These are phyloP conservation scores for Sarcophaga bullata DNA, from an alignment of 1,140 invertebrate species.

Conservation along the genomic window DNA sequence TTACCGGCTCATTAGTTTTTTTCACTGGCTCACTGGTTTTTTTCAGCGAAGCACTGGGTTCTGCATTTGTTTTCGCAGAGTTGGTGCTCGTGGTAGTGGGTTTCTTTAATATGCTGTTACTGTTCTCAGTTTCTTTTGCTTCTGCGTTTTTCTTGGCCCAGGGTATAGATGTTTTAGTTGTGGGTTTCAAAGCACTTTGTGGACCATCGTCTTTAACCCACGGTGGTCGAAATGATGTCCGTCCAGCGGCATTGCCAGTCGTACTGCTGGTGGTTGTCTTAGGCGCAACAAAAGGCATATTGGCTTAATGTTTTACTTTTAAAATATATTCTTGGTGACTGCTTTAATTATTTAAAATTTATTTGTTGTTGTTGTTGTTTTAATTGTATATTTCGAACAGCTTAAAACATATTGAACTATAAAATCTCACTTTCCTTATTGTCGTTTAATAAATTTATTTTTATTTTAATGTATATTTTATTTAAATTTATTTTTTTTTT, in stretches of 20 bases:
- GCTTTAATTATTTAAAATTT: not conserved
- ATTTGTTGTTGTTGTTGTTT: not conserved
- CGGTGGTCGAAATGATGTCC: slow-evolving; percentile 79
- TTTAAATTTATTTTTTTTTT: not conserved
- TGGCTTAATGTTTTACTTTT: not conserved
- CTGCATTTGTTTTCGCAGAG: slow-evolving; percentile 44
- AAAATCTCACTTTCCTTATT: not conserved
- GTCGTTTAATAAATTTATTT: not conserved
- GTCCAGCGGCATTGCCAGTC: slow-evolving; percentile 61
- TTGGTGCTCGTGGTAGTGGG: slow-evolving; percentile 38
- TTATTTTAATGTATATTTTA: not conserved
- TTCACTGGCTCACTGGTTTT: slow-evolving; percentile 28
- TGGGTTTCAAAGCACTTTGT: slow-evolving; percentile 57
- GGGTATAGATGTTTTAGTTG: slow-evolving; percentile 66
- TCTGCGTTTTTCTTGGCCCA: slow-evolving; percentile 69
- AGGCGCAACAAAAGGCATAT: slow-evolving; percentile 61
- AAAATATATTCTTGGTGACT: not conserved
- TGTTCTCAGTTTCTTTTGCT: slow-evolving; percentile 46
- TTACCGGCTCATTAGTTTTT: slow-evolving; percentile 52
- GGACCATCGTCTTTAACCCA: slow-evolving; percentile 81
- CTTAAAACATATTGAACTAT: not conserved
- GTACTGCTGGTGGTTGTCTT: slow-evolving; percentile 50
- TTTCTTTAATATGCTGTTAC: slow-evolving; percentile 36
- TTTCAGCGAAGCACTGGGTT: slow-evolving; percentile 43
- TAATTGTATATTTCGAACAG: not conserved